A percentile compares a stretch with the other conserved stretches of the same genome.
Evolutionary conservation across 2,888 invertebrate genomes (phyloP).

Genomic region (Gibbula magus): DNA sequence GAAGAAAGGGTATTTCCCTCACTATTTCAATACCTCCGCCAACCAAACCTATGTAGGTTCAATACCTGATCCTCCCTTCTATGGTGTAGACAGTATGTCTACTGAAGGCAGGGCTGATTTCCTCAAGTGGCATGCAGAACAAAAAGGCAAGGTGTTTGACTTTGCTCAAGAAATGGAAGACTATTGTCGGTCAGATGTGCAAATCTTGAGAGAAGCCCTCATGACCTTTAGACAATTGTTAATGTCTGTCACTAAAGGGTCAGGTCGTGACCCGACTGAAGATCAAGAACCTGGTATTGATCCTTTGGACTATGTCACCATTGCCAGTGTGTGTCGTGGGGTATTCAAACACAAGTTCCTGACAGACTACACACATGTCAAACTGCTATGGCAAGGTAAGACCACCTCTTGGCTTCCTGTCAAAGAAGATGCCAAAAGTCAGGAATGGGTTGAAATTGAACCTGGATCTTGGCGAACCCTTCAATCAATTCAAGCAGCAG

Average conservation of each 20-base stretch:
- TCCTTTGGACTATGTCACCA: neutral
- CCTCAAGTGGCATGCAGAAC: no score
- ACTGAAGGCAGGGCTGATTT: neutral
- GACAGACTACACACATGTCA: neutral
- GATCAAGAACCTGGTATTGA: conserved; percentile 16
- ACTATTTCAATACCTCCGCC: conserved; percentile 35
- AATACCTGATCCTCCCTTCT: conserved; percentile 34
- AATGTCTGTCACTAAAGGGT: no score
- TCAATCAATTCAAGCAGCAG: neutral
- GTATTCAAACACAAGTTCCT: neutral
- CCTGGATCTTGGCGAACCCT: neutral
- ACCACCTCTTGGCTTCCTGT: neutral
- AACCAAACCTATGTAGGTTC: conserved; percentile 44
- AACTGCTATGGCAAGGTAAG: neutral
- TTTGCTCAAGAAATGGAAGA: no score
- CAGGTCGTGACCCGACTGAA: no score
- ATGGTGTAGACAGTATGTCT: conserved; percentile 36
- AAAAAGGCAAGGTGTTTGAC: no score
- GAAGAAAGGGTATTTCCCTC: conserved; percentile 46
- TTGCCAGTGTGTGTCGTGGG: neutral
- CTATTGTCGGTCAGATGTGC: no score
- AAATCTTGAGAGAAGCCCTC: no score
- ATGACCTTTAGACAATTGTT: no score
- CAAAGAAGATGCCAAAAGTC: neutral
- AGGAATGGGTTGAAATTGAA: neutral